A percentile compares a stretch with the other conserved stretches of the same genome.
phyloP scores from a whole-genome alignment of 2,797 vertebrate species.

The Alosa sapidissima region DNA sequence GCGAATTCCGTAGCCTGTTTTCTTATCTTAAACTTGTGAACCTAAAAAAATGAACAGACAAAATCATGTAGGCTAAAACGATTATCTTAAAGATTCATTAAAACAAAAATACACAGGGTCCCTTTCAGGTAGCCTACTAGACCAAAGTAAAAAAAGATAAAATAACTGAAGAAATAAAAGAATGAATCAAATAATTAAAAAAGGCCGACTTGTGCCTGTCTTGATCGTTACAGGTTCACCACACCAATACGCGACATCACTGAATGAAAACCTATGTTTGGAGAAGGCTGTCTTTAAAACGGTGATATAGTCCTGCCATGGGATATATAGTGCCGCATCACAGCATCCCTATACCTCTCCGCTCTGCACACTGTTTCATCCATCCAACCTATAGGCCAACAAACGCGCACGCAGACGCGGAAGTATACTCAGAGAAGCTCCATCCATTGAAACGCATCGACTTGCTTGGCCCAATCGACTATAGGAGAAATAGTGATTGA shows the following conservation, averaged over 20 bases:
- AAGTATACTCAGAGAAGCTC: conserved; percentile 57
- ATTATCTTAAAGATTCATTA: conserved; percentile 79
- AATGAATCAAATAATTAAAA: conserved; percentile 82
- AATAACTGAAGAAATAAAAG: conserved; percentile 81
- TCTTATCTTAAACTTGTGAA: conserved; percentile 72
- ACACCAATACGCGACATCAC: conserved; percentile 86
- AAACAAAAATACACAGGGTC: conserved; percentile 74
- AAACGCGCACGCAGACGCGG: conserved; percentile 74
- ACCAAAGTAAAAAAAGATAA: conserved; percentile 65
- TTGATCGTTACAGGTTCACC: conserved; percentile 86
- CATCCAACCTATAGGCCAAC: conserved; percentile 71
- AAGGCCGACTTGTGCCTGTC: conserved; percentile 78
- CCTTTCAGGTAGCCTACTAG: not conserved
- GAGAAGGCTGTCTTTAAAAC: conserved; percentile 69
- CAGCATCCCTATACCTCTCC: conserved; percentile 81
- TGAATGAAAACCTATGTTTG: conserved; percentile 57
- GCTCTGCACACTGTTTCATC: conserved; percentile 62
- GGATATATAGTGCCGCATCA: conserved; percentile 88
- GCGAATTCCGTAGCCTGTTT: conserved; percentile 64
- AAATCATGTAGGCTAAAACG: conserved; percentile 67
- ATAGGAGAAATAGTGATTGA: not conserved
- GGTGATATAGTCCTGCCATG: conserved; percentile 49
- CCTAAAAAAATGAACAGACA: conserved; percentile 74
- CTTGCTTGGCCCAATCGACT: not conserved
- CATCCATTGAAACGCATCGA: not conserved